phyloP scores from a whole-genome alignment of 2,888 invertebrate genomes.

The Prosopocoilus inquinatus region DNA sequence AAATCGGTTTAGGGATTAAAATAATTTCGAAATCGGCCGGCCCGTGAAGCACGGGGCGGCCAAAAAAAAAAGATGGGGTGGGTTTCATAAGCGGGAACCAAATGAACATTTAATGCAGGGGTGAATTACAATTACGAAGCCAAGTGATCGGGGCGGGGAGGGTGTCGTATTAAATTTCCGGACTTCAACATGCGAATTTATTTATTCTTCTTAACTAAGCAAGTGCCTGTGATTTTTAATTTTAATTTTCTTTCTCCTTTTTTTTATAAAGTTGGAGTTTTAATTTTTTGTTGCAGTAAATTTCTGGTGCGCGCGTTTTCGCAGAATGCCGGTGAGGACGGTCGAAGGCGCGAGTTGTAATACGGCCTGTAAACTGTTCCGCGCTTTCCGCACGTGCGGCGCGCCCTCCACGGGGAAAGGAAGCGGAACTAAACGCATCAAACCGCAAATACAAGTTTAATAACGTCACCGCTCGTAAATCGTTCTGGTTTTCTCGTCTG shows the following conservation, averaged over 20 bases:
- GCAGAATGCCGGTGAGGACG: no score
- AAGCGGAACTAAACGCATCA: conserved; percentile 31
- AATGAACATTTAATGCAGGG: conserved; percentile 50
- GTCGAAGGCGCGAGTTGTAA: not conserved
- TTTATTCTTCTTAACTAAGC: no score
- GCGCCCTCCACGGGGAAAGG: conserved; percentile 16
- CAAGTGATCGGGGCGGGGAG: not conserved
- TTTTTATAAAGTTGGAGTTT: no score
- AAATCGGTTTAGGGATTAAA: conserved; percentile 45
- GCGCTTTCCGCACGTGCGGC: conserved; percentile 24
- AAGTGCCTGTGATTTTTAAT: no score
- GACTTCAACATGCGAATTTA: no score
- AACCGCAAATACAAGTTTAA: conserved; percentile 31
- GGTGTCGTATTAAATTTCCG: not conserved
- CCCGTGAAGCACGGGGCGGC: conserved; percentile 29
- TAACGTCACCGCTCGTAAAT: conserved; percentile 11
- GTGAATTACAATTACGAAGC: conserved; percentile 39
- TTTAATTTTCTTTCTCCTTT: no score
- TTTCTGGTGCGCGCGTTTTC: not conserved
- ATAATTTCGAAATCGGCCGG: conserved; percentile 46
- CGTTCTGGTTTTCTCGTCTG: no score
- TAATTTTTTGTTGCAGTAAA: not conserved
- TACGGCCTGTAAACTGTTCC: not conserved
- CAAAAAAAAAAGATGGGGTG: conserved; percentile 24
- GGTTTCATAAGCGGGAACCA: conserved; percentile 38